phyloP scores from a whole-genome alignment of 2,888 invertebrate genomes.

The Philereme transversata region DNA sequence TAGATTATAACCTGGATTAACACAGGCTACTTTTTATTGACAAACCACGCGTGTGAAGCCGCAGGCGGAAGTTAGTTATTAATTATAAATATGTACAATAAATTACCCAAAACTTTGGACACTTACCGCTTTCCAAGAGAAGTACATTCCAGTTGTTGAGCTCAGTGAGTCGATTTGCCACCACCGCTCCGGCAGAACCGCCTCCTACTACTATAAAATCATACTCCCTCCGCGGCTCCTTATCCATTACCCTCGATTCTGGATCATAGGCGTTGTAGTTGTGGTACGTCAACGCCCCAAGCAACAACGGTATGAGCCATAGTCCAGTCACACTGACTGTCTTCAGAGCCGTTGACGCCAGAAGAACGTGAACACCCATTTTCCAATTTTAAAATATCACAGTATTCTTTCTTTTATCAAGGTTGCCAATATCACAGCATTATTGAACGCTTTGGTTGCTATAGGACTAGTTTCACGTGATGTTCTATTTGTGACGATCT shows the following conservation, averaged over 20 bases:
- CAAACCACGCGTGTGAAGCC: no score
- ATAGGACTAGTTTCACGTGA: conserved; percentile 51
- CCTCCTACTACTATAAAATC: conserved; percentile 94
- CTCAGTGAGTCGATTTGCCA: conserved; percentile 92
- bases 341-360: conserved; percentile 91
- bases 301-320: conserved; percentile 92
- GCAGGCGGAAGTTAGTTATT: no score
- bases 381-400: conserved; percentile 40
- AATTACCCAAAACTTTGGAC: background rate
- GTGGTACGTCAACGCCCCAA: conserved; percentile 92
- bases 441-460: conserved; percentile 49
- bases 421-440: conserved; percentile 48
- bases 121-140: conserved; percentile 88
- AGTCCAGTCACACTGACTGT: conserved; percentile 91
- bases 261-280: conserved; percentile 92
- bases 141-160: conserved; percentile 90
- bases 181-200: conserved; percentile 95
- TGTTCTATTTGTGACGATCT: conserved; percentile 56
- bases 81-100: no score
- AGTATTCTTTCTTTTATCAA: conserved; percentile 24
- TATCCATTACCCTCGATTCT: conserved; percentile 89
- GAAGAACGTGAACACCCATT: conserved; percentile 90
- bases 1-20: no score
- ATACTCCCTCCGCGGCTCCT: conserved; percentile 88
- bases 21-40: no score